Evolutionary conservation across 2,888 invertebrate species (phyloP), one percentile per base, ranked within the genome.

Genomic region (Callinectes sapidus): DNA sequence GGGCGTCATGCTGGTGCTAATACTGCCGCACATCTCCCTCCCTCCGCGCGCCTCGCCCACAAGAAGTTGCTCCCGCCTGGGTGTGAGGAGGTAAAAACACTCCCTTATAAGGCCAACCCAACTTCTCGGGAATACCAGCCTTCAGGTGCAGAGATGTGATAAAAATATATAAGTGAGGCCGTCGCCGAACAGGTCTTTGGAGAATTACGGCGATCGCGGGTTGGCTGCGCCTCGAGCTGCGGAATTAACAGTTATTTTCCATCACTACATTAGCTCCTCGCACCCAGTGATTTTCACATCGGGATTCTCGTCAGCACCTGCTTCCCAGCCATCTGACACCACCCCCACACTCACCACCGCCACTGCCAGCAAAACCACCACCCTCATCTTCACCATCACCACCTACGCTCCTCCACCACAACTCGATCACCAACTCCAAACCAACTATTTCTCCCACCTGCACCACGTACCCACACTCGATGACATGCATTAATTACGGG

Each of bases 151-250:
- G n/a, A 71, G 10, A 71, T 71, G 71, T 71, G 71, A 28, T 28
- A 71, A 71, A 71, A 71, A 71, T 71, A 71, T 71, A 71, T n/a
- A 71, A 71, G 71, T 71, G 71, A 28, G 71, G 28, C 71, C 71
- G 28, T 10, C 71, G 71, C 71, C 71, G 28, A 71, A 71, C 71
- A 28, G 71, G 71, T 71, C 10, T 71, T 71, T 71, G 71, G 71
- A 28, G 71, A 71, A n/a, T 71, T 71, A 71, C 28, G 71, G 71
- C 28, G 10, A n/a, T 18, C 71, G 71, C 8, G 71, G 28, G n/a
- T 28, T 71, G 10, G 71, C n/a, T n/a, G 28, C 10, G 71, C 71
- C 71, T 10, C 28, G 28, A 28, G 71, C 71, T 28, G 71, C 23
- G n/a, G 28, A 71, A 71, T 71, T 23, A 71, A 71, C 71, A 71